Conservation (phyloP, 2,888 invertebrate genomes). For the Coleophora deauratella region DNA sequence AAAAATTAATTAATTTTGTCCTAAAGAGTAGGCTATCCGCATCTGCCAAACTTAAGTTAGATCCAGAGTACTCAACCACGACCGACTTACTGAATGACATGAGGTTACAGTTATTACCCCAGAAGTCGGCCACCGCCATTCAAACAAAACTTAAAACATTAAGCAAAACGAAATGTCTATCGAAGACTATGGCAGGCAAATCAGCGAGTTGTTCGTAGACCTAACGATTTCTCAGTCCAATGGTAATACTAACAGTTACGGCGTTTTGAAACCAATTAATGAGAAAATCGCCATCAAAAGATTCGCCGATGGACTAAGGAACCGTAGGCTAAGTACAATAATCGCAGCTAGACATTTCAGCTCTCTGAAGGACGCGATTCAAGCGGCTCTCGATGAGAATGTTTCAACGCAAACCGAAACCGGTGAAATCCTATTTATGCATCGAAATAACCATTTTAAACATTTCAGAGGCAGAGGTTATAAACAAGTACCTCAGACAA, state of each 20-base stretch:
- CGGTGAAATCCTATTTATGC: no score
- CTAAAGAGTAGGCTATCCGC: neutral
- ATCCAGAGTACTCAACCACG: neutral
- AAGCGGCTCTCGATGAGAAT: neutral
- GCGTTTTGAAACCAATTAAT: neutral
- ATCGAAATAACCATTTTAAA: no score
- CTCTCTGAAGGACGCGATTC: neutral
- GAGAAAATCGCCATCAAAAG: neutral
- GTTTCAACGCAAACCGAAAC: no score
- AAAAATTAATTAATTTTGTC: neutral
- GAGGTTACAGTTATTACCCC: neutral
- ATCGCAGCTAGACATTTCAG: neutral
- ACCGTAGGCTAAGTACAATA: slow-evolving; percentile 1
- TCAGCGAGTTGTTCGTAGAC: neutral
- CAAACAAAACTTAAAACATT: neutral
- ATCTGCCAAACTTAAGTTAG: neutral
- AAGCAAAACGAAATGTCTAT: neutral
- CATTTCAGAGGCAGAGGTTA: no score
- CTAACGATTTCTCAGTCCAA: neutral
- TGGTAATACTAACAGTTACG: neutral
- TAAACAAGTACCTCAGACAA: no score
- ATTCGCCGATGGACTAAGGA: neutral
- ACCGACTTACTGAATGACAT: slow-evolving; percentile 1
- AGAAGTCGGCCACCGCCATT: neutral
- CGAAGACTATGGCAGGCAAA: neutral